phyloP scores from a whole-genome alignment of 2,113 vertebrate genomes.

The Paramisgurnus dabryanus region DNA sequence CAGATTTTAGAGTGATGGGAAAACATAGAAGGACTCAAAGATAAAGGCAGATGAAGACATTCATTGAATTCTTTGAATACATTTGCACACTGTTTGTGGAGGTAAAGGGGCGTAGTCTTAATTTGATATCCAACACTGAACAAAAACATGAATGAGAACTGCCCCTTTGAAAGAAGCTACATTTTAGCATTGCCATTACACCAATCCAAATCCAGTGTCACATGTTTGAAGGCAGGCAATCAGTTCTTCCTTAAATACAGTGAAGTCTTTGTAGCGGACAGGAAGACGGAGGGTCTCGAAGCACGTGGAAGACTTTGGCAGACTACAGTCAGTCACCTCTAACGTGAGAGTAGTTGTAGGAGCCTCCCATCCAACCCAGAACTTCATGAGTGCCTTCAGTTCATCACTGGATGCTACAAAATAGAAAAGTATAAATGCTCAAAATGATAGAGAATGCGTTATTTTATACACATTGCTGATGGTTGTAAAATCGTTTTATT shows the following conservation, averaged over 20 bases:
- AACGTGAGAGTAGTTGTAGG: background rate
- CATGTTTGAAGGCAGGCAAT: background rate
- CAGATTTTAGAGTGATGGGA: too few relatives aligned
- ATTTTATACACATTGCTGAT: too few relatives aligned
- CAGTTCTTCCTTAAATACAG: constrained; percentile 11
- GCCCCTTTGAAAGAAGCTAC: too few relatives aligned
- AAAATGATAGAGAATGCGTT: too few relatives aligned
- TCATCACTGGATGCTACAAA: constrained; percentile 12
- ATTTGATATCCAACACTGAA: too few relatives aligned
- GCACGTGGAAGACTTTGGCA: constrained; percentile 1
- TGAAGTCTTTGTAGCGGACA: background rate
- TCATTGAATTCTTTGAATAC: too few relatives aligned
- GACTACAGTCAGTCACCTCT: background rate
- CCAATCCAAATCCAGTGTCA: constrained; percentile 12
- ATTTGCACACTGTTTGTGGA: too few relatives aligned
- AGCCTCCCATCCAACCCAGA: constrained; percentile 5
- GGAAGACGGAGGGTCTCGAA: constrained; percentile 6
- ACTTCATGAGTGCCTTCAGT: constrained; percentile 2
- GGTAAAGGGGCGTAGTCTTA: too few relatives aligned
- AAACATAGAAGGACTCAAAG: too few relatives aligned
- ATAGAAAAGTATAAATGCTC: background rate
- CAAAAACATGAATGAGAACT: too few relatives aligned
- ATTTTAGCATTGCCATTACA: background rate
- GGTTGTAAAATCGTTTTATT: too few relatives aligned
- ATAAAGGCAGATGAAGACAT: too few relatives aligned